Base-by-base conservation (phyloP, 2,888 invertebrate species). In the Aleiodes testaceus region DNA sequence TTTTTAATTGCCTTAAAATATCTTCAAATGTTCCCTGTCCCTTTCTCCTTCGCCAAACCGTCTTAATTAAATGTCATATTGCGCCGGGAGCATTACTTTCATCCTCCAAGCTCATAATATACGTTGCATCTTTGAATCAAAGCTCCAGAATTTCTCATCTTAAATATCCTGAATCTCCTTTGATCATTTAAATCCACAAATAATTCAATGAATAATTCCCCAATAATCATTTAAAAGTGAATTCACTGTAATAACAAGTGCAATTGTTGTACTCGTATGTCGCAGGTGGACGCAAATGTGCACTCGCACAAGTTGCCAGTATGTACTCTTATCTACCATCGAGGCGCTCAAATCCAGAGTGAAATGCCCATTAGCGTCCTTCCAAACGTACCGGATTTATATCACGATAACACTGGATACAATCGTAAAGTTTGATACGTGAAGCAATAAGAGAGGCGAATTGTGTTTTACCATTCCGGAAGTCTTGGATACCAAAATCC, bases 41-140 rank as follows among this genome's bases (percentile, higher is more conserved):
- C 65, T 53, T 72, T 75, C 72, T 79, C 77, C 78, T 79, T 77
- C 71, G 75, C 79, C 79, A 79, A 80, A 69, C 30, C 45, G 47
- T 83, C 82, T 85, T 86, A 86, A 87, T 87, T 85, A 85, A 85
- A 86, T 86, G 86, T 86, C 86, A 82, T 85, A 85, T 81, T 79
- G 77, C 74, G 79, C 81, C 84, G 74, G 70, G 73, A 74, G 80
- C 82, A 45, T 47, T 45, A 50, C 59, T 59, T 59, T 59, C 59
- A 59, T 59, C 59, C 59, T 59, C 18, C 59, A 59, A 36, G 59
- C 59, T 59, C 42, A 16, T 59, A 16, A 59, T 59, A 14, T 50
- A 2, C 49, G 3, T 3, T 49, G n/a, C 49, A 50, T 11, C 14
- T 50, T 50, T 20, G 50, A 16, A 50, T 50, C 16, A 50, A 50